Base-by-base conservation (phyloP, 2,113 vertebrate genomes). In the Pyxicephalus adspersus region DNA sequence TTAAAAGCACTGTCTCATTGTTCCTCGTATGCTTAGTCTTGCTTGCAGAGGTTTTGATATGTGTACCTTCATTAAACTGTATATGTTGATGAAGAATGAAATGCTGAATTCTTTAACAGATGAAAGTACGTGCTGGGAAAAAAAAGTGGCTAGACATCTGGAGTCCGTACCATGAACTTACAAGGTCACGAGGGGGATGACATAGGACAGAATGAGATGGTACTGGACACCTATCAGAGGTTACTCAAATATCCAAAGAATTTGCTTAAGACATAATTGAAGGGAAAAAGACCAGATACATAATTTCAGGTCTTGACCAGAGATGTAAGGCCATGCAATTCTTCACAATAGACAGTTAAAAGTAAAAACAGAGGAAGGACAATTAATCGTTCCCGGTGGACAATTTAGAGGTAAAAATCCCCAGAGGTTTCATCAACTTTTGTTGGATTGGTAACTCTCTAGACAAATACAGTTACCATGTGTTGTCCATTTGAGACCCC, bases 141-240 rank as follows among this genome's bases (percentile, higher is more conserved):
- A 72, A 22, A 52, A 70, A 71, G 26, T 34, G 70, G 50, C 52
- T 73, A 55, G 70, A 73, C 70, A 73, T 73, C 70, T 73, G 70
- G 70, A 31, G 70, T 57, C 19, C 50, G 31, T 57, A 34, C 54
- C 65, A 57, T 72, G 68, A 18, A 31, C 28, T 73, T 73, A 58
- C 52, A 73, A 58, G 70, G 70, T 73, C 70, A 73, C 5, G 70
- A 57, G 70, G 70, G n/a, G 51, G 13, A 54, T 73, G 70, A 73
- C 70, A 73, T 52, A 58, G 70, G 58, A 73, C 52, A 58, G 29
- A 57, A 57, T 58, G 15, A 54, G 51, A 34, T 58, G 70, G 52
- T 52, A 73, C 52, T 58, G 70, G 70, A 73, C 70, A 73, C 70
- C 54, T 71, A 54, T 73, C 28, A 58, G 25, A 58, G 20, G 70